Evolutionary conservation across 2,797 vertebrate genomes (phyloP).

Genomic region (Harpagifer antarcticus): DNA sequence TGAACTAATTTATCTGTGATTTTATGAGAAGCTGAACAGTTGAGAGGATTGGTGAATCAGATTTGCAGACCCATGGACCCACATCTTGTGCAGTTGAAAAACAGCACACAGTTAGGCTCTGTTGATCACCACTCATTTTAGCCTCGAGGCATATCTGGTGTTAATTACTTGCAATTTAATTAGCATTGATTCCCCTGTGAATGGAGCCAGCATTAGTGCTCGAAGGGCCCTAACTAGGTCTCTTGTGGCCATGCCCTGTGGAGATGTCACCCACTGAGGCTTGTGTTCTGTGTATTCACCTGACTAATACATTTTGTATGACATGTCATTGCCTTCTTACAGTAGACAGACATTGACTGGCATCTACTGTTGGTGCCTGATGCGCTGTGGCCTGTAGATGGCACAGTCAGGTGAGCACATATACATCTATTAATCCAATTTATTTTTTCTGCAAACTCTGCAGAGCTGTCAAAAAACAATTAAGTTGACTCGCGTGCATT

Average conservation of each 20-base stretch:
- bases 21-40: background rate
- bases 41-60: slow-evolving; percentile 8
- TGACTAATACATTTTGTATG: slow-evolving; percentile 25
- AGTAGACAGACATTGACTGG: slow-evolving; percentile 34
- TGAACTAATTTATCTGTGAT: slow-evolving; percentile 2
- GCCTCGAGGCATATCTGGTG: slow-evolving; percentile 65
- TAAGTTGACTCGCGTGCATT: slow-evolving; percentile 82
- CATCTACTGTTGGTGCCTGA: slow-evolving; percentile 22
- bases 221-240: slow-evolving; percentile 47
- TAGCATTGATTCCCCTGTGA: slow-evolving; percentile 73
- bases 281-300: slow-evolving; percentile 23
- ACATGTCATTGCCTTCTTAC: slow-evolving; percentile 14
- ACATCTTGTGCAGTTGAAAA: slow-evolving; percentile 36
- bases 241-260: slow-evolving; percentile 42
- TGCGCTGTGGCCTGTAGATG: slow-evolving; percentile 38
- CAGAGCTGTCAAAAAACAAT: slow-evolving; percentile 86
- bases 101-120: slow-evolving; percentile 30
- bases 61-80: slow-evolving; percentile 24
- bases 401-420: slow-evolving; percentile 56
- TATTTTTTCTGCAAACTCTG: slow-evolving; percentile 80
- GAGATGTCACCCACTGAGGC: slow-evolving; percentile 41
- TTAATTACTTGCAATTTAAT: slow-evolving; percentile 85
- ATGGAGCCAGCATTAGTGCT: slow-evolving; percentile 63
- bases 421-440: slow-evolving; percentile 81
- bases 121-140: slow-evolving; percentile 61